Evolutionary conservation across 2,797 vertebrate species (phyloP), one percentile per base, ranked within the genome.

Genomic region (Manis crassicaudata): DNA sequence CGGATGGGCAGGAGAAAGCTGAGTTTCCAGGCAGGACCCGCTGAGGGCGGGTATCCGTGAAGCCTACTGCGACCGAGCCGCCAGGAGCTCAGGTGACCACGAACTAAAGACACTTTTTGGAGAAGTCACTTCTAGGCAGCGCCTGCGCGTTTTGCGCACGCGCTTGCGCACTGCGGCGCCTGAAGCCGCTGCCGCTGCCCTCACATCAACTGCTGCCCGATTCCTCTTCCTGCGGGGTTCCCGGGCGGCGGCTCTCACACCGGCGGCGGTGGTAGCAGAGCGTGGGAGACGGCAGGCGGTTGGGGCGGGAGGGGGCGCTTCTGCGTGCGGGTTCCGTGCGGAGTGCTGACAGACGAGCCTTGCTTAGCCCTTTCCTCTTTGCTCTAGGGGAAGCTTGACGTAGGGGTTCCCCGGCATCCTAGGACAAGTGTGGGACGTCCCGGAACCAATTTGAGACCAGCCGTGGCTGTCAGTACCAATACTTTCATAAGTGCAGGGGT

Each of bases 101-200:
- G 88, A 97, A 97, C 96, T 96, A 81, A 46, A 94, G 72, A 83
- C 92, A 98, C 96, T 98, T 97, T 98, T 97, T 91, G 95, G 90
- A 97, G 96, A 97, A 97, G 94, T 97, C 96, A 95, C 97, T 97
- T 97, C 50, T 73, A 5, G 94, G 95, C 40, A 27, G 94, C 94
- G 97, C 97, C 89, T 97, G 97, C 97, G 97, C 95, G 3, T 0
- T 27, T 1, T 1, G 52, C 5, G 13, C 43, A 0, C 0, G 72
- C 96, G 96, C 96, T 37, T 98, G 97, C 97, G 97, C 87, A 94
- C 3, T 84, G 82, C 27, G 80, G 21, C 4, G 1, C 46, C 58
- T 63, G 97, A 97, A 85, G 97, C 77, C 82, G 60, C 70, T 0
- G 54, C 12, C 46, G 2, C 10, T 76, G 80, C 85, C 96, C 90